Base-by-base conservation (phyloP, 2,888 invertebrate genomes). In the Escarpia spicata region DNA sequence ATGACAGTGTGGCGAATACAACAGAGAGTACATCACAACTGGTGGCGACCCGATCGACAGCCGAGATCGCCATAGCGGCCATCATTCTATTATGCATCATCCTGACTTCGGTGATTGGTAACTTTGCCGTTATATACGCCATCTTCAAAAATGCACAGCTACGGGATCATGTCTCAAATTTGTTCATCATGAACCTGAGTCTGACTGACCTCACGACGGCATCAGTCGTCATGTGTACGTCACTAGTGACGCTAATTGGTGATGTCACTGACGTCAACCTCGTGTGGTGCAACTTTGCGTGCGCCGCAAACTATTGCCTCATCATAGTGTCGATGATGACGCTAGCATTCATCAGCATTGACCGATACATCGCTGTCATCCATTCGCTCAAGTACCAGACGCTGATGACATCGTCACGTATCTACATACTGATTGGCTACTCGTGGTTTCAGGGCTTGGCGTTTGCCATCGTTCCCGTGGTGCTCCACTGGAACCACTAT, bases 311-410 rank as follows among this genome's bases (percentile, higher is more conserved):
- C 94, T 96, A 96, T 94, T 95, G 95, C 92, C 94, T 96, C n/a
- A 96, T 96, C 91, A 96, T 96, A 19, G 96, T 96, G 31, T 96
- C 96, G 19, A 96, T 96, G 95, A 93, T 96, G 92, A 96, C 96
- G 3, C 94, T 96, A 9, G 95, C 95, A 43, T 95, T 95, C 93
- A 96, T 96, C 92, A 95, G 96, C 91, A 92, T 96, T 0, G 96
- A 96, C 93, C 94, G 96, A 10, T 95, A 95, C 93, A 93, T 95
- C 45, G 96, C 96, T 8, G 94, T 96, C 37, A 91, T 94, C 26
- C 93, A 95, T 92, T 95, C 96, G 0, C 94, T 96, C 26, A 93
- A 93, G 3, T 96, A 96, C 93, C 91, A 92, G 12, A 44, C 37
- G 8, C 52, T 93, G 10, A 94, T 96, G n/a, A 95, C 95, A 0